Evolutionary conservation across 2,113 vertebrate species (phyloP).

Genomic region (Egretta garzetta): DNA sequence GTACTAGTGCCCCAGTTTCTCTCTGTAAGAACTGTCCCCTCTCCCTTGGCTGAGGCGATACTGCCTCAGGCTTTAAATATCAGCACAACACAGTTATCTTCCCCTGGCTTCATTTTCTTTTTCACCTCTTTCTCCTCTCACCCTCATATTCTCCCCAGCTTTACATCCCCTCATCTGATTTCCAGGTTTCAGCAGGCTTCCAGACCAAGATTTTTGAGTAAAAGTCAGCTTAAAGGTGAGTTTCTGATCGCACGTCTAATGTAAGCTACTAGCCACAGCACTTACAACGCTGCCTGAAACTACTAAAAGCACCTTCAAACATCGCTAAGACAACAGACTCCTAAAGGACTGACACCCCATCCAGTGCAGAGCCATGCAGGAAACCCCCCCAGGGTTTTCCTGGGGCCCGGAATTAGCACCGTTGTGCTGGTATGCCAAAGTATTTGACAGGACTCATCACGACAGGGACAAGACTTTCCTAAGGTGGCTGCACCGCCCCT

Average conservation of each 20-base stretch:
- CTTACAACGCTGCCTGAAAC: neutral
- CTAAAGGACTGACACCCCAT: neutral
- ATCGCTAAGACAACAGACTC: neutral
- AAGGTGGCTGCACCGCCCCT: neutral
- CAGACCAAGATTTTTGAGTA: neutral
- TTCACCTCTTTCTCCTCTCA: neutral
- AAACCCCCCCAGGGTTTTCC: neutral
- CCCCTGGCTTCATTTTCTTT: neutral
- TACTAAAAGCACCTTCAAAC: neutral
- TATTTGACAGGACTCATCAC: neutral
- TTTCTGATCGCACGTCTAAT: neutral
- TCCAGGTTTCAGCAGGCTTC: neutral
- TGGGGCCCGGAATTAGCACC: neutral
- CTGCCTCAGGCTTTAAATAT: neutral
- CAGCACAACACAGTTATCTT: neutral
- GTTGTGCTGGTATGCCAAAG: neutral
- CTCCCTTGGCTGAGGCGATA: neutral
- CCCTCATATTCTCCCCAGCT: neutral
- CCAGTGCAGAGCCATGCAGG: fast-evolving
- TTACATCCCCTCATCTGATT: neutral
- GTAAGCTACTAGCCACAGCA: neutral
- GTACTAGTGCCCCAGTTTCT: neutral
- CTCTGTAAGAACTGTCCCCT: neutral
- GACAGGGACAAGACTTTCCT: neutral
- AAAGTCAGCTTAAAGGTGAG: neutral